Percentiles rank a stretch among this genome's conserved stretches.
These are phyloP conservation scores for Gobius niger DNA, from an alignment of 2,113 vertebrate species.

Conservation along the genomic window DNA sequence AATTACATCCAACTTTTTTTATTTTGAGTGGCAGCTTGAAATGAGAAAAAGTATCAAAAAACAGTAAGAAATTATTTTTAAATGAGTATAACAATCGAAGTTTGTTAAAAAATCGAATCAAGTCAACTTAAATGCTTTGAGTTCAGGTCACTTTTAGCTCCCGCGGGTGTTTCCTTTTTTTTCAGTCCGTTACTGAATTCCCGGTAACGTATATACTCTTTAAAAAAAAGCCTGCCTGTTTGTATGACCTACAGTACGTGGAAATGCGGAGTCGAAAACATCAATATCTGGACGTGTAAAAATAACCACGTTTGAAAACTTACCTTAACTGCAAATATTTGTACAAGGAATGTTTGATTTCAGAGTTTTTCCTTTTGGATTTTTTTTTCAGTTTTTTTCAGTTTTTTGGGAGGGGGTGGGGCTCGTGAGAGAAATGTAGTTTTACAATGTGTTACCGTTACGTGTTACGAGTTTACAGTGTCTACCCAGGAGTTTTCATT, in stretches of 20 bases:
- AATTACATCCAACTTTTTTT: no score
- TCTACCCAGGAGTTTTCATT: conserved; percentile 34
- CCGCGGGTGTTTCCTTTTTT: not conserved
- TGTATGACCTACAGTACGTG: conserved; percentile 71
- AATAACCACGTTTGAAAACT: conserved; percentile 65
- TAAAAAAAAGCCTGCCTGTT: conserved; percentile 77
- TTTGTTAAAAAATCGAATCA: not conserved
- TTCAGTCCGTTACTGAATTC: conserved; percentile 65
- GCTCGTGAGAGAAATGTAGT: conserved; percentile 31
- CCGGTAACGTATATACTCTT: conserved; percentile 71
- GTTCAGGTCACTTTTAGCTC: not conserved
- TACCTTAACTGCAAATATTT: conserved; percentile 77
- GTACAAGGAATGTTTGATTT: conserved; percentile 62
- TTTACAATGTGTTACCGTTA: conserved; percentile 60
- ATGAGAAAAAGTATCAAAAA: not conserved
- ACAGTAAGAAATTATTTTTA: not conserved
- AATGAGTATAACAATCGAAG: not conserved
- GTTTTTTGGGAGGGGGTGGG: conserved; percentile 1
- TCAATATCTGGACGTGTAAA: conserved; percentile 57
- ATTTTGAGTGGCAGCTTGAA: not conserved
- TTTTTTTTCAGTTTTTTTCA: conserved; percentile 24
- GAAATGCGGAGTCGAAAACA: conserved; percentile 70
- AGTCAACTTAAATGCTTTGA: not conserved
- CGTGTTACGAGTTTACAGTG: conserved; percentile 71
- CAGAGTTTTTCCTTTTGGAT: conserved; percentile 23